A percentile compares a stretch with the other conserved stretches of the same genome.
Evolutionary conservation across 2,888 invertebrate species (phyloP).

Genomic region (Hartigia nigra): DNA sequence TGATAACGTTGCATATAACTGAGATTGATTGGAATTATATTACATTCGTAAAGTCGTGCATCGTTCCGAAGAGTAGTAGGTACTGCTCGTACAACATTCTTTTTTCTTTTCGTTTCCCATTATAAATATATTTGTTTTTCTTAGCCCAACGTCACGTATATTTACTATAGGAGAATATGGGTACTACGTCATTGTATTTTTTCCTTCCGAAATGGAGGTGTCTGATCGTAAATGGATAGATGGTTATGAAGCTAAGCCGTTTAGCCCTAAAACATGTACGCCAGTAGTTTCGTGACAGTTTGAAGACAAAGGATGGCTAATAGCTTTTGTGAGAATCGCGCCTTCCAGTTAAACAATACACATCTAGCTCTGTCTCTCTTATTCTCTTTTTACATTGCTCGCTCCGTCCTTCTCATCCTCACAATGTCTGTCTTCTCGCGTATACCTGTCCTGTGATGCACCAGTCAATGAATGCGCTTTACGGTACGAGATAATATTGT

Average conservation of each 20-base stretch:
- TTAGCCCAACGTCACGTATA: background rate
- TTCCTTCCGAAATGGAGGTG: constrained; percentile 16
- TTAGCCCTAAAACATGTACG: constrained; percentile 36
- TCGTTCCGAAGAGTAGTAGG: background rate
- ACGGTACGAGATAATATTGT: background rate
- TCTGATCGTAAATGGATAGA: background rate
- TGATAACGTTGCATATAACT: background rate
- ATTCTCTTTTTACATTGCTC: background rate
- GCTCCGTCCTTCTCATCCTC: background rate
- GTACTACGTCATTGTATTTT: background rate
- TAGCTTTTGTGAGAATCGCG: constrained; percentile 35
- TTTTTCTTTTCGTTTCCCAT: background rate
- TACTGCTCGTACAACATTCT: background rate
- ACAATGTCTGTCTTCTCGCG: background rate
- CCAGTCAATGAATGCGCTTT: background rate
- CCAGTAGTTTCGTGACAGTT: constrained; percentile 37
- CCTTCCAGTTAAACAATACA: background rate
- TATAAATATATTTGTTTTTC: background rate
- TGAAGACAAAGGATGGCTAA: constrained; percentile 44
- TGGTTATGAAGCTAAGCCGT: constrained; percentile 43
- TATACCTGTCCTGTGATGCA: background rate
- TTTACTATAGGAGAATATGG: background rate
- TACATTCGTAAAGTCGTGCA: background rate
- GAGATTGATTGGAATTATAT: background rate
- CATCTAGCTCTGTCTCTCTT: background rate